Evolutionary conservation across 1,140 invertebrate genomes (phyloP).

Genomic region (Meloidogyne chitwoodi): DNA sequence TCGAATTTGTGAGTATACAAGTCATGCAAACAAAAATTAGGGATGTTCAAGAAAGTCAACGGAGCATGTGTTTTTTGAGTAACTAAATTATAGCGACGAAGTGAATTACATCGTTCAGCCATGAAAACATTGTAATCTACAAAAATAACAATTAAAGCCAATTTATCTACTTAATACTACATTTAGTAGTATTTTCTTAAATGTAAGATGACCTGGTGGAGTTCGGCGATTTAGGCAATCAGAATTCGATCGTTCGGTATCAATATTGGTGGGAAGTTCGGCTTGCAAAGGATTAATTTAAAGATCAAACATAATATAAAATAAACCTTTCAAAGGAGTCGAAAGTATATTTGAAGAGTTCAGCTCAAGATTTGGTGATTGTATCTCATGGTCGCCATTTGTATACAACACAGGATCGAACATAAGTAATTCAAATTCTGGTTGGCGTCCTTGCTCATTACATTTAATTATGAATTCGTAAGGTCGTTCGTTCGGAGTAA

Average conservation of each 20-base stretch:
- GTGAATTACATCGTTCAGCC: conserved; percentile 32
- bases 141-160: too few species aligned
- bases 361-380: too few species aligned
- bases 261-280: not conserved
- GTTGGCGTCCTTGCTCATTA: conserved; percentile 11
- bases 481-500: conserved; percentile 2
- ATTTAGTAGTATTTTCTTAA: too few species aligned
- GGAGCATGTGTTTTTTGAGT: conserved; percentile 7
- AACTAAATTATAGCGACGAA: not conserved
- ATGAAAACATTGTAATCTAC: conserved; percentile 33
- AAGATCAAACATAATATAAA: not conserved
- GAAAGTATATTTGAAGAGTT: not conserved
- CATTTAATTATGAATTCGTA: conserved; percentile 20
- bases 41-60: conserved; percentile 7
- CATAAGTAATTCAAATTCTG: conserved; percentile 25
- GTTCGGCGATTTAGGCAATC: not conserved
- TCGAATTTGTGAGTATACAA: conserved; percentile 11
- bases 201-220: not conserved
- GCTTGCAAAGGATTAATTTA: not conserved
- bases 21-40: conserved; percentile 4
- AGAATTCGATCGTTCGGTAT: not conserved
- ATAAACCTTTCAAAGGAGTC: not conserved
- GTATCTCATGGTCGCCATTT: not conserved
- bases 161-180: too few species aligned
- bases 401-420: not conserved